Evolutionary conservation across 2,797 vertebrate species (phyloP).

Genomic region (Morelia viridis): DNA sequence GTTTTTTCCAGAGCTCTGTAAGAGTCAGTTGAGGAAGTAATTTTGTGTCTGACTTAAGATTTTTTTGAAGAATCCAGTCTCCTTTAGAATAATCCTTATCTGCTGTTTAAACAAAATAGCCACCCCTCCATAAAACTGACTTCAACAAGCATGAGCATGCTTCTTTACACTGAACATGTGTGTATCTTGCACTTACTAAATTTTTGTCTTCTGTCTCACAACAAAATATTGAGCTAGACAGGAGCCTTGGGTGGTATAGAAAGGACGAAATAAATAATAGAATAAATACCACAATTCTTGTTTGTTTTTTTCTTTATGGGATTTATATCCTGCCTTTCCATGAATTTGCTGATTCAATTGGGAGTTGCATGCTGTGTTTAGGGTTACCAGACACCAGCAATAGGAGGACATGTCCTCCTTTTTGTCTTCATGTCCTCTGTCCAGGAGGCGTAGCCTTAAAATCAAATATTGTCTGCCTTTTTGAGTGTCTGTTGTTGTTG

Average conservation of each 20-base stretch:
- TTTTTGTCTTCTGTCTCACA: neutral
- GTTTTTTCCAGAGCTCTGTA: constrained; percentile 16
- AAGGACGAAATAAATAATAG: neutral
- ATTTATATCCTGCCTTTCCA: neutral
- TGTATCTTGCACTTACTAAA: neutral
- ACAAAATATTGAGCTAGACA: neutral
- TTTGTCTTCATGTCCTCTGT: neutral
- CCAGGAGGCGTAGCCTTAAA: neutral
- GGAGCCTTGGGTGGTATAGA: neutral
- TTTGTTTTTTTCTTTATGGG: neutral
- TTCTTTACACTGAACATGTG: constrained; percentile 20
- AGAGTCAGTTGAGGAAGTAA: constrained; percentile 11
- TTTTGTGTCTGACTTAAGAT: constrained; percentile 3
- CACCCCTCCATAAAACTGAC: constrained; percentile 18
- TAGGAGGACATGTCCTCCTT: neutral
- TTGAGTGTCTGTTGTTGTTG: neutral
- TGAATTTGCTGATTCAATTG: neutral
- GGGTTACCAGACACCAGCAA: neutral
- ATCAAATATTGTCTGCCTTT: neutral
- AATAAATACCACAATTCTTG: neutral
- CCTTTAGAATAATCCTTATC: neutral
- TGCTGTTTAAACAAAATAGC: constrained; percentile 24
- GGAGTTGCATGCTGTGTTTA: neutral
- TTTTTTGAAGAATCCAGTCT: constrained; percentile 4
- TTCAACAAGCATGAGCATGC: constrained; percentile 6